A percentile compares a stretch with the other conserved stretches of the same genome.
Conservation (phyloP, 1,140 invertebrate genomes). For the Delia radicum region DNA sequence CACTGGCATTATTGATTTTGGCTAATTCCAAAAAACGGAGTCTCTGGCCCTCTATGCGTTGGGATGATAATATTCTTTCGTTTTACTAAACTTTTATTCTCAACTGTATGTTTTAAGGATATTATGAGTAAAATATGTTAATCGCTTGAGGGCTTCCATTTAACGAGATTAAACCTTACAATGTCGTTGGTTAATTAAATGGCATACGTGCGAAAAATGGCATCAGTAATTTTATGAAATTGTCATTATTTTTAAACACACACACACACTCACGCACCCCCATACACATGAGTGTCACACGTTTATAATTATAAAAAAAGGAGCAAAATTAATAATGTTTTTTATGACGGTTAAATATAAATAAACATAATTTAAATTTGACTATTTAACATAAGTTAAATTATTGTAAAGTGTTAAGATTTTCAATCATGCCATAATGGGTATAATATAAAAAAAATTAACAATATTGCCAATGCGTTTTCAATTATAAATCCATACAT, state of each 20-base stretch:
- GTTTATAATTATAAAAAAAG: background rate
- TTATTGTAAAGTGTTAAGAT: background rate
- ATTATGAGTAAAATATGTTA: constrained; percentile 5
- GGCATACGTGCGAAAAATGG: constrained; percentile 14
- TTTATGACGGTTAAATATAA: background rate
- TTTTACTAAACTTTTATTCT: too few relatives aligned
- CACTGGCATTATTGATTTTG: too few relatives aligned
- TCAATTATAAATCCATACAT: constrained; percentile 1
- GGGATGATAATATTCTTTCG: too few relatives aligned
- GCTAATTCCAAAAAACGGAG: too few relatives aligned
- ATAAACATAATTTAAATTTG: background rate
- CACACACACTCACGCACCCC: background rate
- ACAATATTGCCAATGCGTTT: background rate
- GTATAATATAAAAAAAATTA: background rate
- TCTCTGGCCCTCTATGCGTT: too few relatives aligned
- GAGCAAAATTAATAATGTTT: background rate
- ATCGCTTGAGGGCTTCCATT: constrained; percentile 9
- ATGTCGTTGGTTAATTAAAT: constrained; percentile 25
- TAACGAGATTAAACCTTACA: constrained; percentile 11
- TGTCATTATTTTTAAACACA: background rate
- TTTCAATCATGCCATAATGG: background rate
- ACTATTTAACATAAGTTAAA: background rate
- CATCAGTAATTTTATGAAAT: background rate
- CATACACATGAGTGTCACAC: too few relatives aligned
- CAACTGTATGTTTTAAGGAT: background rate